Percentiles rank a stretch among this genome's conserved stretches.
Evolutionary conservation across 2,888 invertebrate species (phyloP).

Genomic region (Beris chalybata): DNA sequence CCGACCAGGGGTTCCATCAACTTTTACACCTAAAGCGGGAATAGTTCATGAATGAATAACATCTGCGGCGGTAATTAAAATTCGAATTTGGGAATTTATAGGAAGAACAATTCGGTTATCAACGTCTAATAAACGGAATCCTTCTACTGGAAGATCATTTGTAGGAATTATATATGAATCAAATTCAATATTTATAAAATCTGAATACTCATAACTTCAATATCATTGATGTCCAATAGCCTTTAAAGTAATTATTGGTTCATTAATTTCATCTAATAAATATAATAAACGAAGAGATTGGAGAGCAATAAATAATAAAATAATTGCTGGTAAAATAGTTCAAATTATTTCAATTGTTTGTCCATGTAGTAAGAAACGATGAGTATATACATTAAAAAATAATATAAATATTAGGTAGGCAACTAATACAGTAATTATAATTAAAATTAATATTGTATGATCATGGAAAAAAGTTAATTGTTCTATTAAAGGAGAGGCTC

Average conservation of each 20-base stretch:
- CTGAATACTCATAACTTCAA: too few relatives aligned
- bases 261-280: slow-evolving; percentile 65
- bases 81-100: slow-evolving; percentile 65
- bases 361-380: slow-evolving; percentile 62
- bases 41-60: slow-evolving; percentile 70
- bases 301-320: slow-evolving; percentile 65
- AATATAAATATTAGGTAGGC: slow-evolving; percentile 61
- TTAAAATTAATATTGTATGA: slow-evolving; percentile 63
- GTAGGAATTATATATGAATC: too few relatives aligned
- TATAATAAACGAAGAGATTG: slow-evolving; percentile 66
- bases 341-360: slow-evolving; percentile 68
- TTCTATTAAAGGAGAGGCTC: slow-evolving; percentile 68
- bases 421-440: slow-evolving; percentile 65
- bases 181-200: too few relatives aligned
- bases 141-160: too few relatives aligned
- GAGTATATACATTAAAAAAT: slow-evolving; percentile 62
- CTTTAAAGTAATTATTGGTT: slow-evolving; percentile 63
- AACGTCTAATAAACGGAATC: slow-evolving; percentile 62
- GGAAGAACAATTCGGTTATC: slow-evolving; percentile 54
- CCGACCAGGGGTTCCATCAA: slow-evolving; percentile 68
- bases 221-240: slow-evolving; percentile 69
- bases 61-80: slow-evolving; percentile 65
- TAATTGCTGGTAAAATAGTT: slow-evolving; percentile 64
- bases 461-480: slow-evolving; percentile 68
- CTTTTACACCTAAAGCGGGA: slow-evolving; percentile 65